Evolutionary conservation across 2,888 invertebrate genomes (phyloP).

Genomic region (Thecocarcelia acutangulata): DNA sequence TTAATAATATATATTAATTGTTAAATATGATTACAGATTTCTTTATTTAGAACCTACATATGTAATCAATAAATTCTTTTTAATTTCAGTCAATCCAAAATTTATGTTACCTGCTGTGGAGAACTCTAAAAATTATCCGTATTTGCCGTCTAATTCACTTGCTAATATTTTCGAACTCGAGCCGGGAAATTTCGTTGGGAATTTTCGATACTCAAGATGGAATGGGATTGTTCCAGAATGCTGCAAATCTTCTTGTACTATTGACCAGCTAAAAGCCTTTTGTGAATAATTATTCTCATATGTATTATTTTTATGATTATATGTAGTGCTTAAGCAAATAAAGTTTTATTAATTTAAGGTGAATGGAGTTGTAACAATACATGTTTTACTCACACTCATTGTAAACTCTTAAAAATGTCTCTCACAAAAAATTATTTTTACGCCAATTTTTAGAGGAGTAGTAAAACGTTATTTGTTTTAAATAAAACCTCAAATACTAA

Average conservation of each 20-base stretch:
- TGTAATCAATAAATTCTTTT: neutral
- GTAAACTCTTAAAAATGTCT: no score
- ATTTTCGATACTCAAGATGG: constrained; percentile 27
- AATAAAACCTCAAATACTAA: no score
- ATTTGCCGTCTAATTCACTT: neutral
- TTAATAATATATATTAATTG: no score
- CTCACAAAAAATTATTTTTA: no score
- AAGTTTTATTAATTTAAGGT: no score
- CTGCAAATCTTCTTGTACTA: constrained; percentile 41
- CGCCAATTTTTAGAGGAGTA: no score
- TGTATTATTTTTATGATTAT: no score
- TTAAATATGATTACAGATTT: no score
- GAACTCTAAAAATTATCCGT: neutral
- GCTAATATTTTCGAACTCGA: constrained; percentile 32
- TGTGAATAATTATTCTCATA: constrained; percentile 23
- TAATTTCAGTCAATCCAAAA: neutral
- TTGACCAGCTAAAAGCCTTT: constrained; percentile 8
- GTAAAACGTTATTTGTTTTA: no score
- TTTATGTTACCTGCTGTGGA: neutral
- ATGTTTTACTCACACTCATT: no score
- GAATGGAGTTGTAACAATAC: neutral
- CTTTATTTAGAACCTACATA: neutral
- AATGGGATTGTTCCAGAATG: constrained; percentile 57
- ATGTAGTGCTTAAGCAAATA: no score
- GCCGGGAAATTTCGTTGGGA: constrained; percentile 26